Percentiles rank a stretch among this genome's conserved stretches.
Evolutionary conservation across 2,113 vertebrate species (phyloP).

Genomic region (Pelecanoides urinatrix): DNA sequence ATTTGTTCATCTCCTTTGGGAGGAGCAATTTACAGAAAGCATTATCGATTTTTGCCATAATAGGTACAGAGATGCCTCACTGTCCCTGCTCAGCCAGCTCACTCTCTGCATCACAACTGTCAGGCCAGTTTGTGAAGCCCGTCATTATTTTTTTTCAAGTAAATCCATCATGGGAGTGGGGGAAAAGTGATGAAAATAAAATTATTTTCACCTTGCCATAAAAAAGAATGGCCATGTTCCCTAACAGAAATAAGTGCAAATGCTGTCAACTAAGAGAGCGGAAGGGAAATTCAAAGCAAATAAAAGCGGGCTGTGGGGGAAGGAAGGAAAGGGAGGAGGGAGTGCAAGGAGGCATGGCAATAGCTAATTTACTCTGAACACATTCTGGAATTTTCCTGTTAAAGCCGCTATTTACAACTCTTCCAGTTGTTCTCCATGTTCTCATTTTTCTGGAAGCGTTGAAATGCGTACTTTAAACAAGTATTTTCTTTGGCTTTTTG

Average conservation of each 20-base stretch:
- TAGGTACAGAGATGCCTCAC: slow-evolving; percentile 83
- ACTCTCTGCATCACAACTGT: slow-evolving; percentile 79
- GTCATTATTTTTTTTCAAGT: slow-evolving; percentile 82
- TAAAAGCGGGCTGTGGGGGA: slow-evolving; percentile 56
- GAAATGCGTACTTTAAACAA: not conserved
- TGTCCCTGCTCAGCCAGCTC: slow-evolving; percentile 75
- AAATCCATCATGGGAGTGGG: slow-evolving; percentile 78
- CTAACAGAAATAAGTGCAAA: slow-evolving; percentile 70
- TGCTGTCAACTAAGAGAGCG: slow-evolving; percentile 35
- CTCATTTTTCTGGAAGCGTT: not conserved
- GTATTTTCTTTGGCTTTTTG: slow-evolving; percentile 31
- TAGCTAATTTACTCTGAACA: slow-evolving; percentile 69
- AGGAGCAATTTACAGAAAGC: slow-evolving; percentile 88
- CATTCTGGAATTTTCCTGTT: slow-evolving; percentile 58
- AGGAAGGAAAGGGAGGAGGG: slow-evolving; percentile 71
- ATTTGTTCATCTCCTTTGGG: slow-evolving; percentile 84
- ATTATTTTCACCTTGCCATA: slow-evolving; percentile 88
- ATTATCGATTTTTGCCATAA: slow-evolving; percentile 87
- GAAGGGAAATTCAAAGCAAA: slow-evolving; percentile 58
- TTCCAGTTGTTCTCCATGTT: not conserved
- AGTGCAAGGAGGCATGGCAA: slow-evolving; percentile 58
- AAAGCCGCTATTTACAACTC: slow-evolving; percentile 12
- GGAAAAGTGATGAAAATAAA: slow-evolving; percentile 81
- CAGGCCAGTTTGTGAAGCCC: slow-evolving; percentile 80
- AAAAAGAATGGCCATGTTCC: slow-evolving; percentile 73